Evolutionary conservation across 1,140 invertebrate genomes (phyloP).

Genomic region (Camponotus floridanus): DNA sequence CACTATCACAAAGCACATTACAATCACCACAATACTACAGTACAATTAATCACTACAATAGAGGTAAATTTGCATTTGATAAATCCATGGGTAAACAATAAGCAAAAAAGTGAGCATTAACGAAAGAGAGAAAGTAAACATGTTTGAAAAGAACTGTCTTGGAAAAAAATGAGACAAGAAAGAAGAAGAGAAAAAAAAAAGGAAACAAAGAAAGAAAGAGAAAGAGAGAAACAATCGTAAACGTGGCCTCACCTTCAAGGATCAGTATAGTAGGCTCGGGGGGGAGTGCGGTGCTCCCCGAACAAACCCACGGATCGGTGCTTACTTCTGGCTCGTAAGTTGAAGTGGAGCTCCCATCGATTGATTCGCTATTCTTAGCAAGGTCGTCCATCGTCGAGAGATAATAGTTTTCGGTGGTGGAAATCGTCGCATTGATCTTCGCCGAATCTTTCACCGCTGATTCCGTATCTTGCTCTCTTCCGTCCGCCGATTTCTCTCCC

Average conservation of each 20-base stretch:
- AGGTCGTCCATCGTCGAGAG: conserved; percentile 11
- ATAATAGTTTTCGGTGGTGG: conserved; percentile 53
- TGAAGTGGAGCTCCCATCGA: conserved; percentile 55
- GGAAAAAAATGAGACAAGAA: neutral
- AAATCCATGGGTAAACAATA: conserved; percentile 23
- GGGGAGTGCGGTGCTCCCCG: conserved; percentile 87
- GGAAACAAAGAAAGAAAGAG: neutral
- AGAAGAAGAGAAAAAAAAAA: neutral
- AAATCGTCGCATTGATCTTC: neutral
- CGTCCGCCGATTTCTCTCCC: conserved; percentile 34
- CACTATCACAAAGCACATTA: conserved; percentile 43
- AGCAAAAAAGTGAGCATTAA: conserved; percentile 54
- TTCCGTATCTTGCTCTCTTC: conserved; percentile 26
- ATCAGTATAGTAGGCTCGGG: conserved; percentile 91
- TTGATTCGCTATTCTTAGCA: conserved; percentile 53
- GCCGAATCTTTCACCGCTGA: conserved; percentile 66
- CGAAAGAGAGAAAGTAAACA: neutral
- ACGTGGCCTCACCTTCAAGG: conserved; percentile 90
- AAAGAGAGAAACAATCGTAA: conserved; percentile 51
- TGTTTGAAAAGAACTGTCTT: neutral
- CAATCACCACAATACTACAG: conserved; percentile 28
- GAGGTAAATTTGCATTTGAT: conserved; percentile 27
- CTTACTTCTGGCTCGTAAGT: conserved; percentile 74
- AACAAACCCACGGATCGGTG: conserved; percentile 83
- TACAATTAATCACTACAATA: neutral